A percentile compares a stretch with the other conserved stretches of the same genome.
These are phyloP conservation scores for Koerneria pararmatus DNA, from an alignment of 2,888 invertebrate species.

Conservation along the genomic window DNA sequence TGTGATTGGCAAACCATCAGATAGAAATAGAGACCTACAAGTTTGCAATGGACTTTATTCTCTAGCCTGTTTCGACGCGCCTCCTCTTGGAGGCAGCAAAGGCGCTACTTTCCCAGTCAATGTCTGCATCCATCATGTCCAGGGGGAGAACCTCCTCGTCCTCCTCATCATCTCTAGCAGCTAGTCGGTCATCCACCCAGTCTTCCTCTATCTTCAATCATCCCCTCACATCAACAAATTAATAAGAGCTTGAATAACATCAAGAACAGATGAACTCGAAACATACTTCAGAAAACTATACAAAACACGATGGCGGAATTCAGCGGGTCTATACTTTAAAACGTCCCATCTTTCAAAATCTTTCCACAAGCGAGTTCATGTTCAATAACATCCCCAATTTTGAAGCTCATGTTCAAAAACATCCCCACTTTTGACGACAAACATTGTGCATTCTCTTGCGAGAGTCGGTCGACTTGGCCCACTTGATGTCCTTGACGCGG, in stretches of 20 bases:
- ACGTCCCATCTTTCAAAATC: background rate
- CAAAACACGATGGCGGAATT: background rate
- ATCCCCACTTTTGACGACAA: too few relatives aligned
- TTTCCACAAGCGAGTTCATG: too few relatives aligned
- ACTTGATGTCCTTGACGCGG: slow-evolving; percentile 36
- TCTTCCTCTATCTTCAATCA: slow-evolving; percentile 54
- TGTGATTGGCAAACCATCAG: background rate
- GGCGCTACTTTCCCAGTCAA: slow-evolving; percentile 45
- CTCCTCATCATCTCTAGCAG: slow-evolving; percentile 37
- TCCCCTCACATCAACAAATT: too few relatives aligned
- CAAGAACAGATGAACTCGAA: slow-evolving; percentile 8
- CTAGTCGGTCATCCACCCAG: slow-evolving; percentile 38
- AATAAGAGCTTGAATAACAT: slow-evolving; percentile 14
- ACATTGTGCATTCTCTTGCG: slow-evolving; percentile 34
- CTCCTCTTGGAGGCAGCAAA: slow-evolving; percentile 35
- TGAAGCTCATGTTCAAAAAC: too few relatives aligned
- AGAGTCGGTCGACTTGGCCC: slow-evolving; percentile 29
- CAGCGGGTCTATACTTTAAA: background rate
- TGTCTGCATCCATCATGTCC: slow-evolving; percentile 52
- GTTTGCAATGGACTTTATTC: background rate
- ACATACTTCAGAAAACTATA: background rate
- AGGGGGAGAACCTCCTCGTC: slow-evolving; percentile 42
- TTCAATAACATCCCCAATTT: too few relatives aligned
- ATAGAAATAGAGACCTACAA: background rate
- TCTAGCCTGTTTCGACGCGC: slow-evolving; percentile 28